Base-by-base conservation (phyloP, 1,140 invertebrate species). In the Calliopsis andreniformis region DNA sequence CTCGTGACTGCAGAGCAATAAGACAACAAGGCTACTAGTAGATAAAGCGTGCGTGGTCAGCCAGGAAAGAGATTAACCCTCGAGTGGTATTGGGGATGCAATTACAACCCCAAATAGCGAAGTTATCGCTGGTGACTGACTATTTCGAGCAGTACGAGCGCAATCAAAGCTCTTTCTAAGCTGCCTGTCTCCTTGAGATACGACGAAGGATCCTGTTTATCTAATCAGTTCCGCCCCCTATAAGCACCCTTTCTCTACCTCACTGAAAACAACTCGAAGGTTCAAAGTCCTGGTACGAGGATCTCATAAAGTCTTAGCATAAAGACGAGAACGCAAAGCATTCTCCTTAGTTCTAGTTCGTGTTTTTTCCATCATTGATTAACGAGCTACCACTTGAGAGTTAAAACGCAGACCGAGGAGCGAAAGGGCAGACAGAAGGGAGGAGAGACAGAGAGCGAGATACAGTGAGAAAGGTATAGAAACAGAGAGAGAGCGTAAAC, bases 1-100 rank as follows among this genome's bases (percentile, higher is more conserved):
- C 61, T 64, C 30, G 56, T 61, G 68, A 81, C 72, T 80, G 71
- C 78, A 80, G 71, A 81, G 78, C 70, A 47, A 67, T n/a, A 81
- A 56, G 30, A 78, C 67, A 51, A 56, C n/a, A n/a, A 69, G 63
- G 49, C 80, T 70, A 76, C 66, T 53, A 56, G 63, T 71, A 42
- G 49, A 39, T 68, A 25, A 61, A 32, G 42, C 14, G 53, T 45
- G 42, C 28, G 67, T 43, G 63, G 28, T 64, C 42, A 56, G 49
- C 49, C 49, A 30, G n/a, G 43, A 42, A 43, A 76, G 69, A 68
- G 43, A 69, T 75, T 79, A 63, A 80, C 63, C 61, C 78, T 80
- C 66, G 79, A 80, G 70, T 76, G 79, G 56, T 66, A 72, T 68
- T 61, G 63, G 12, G 18, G 28, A 14, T 14, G 63, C 30, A 72